These are phyloP conservation scores for Cheilosia urbana DNA, from an alignment of 2,888 invertebrate species.

Conservation along the genomic window DNA sequence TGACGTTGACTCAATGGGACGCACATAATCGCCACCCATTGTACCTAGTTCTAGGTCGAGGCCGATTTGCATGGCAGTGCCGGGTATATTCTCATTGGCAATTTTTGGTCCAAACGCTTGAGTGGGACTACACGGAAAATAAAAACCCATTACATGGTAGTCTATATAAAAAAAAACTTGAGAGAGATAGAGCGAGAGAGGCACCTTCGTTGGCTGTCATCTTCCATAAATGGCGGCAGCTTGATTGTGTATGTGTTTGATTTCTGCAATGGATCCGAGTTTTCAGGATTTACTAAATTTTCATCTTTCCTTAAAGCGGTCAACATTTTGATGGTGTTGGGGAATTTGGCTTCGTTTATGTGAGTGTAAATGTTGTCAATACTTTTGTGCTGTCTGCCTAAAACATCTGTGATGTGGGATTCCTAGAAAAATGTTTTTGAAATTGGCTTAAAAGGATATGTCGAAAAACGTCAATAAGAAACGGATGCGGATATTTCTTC, in stretches of 20 bases:
- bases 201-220: slow-evolving; percentile 80
- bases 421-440: slow-evolving; percentile 24
- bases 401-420: slow-evolving; percentile 25
- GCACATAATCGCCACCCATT: slow-evolving; percentile 69
- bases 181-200: neutral
- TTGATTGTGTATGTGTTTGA: slow-evolving; percentile 77
- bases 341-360: slow-evolving; percentile 43
- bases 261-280: slow-evolving; percentile 71
- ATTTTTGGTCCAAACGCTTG: slow-evolving; percentile 85
- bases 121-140: slow-evolving; percentile 79
- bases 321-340: slow-evolving; percentile 34
- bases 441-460: neutral
- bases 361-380: slow-evolving; percentile 61
- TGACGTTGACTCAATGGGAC: slow-evolving; percentile 78
- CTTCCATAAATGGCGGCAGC: slow-evolving; percentile 81
- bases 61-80: slow-evolving; percentile 82
- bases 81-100: slow-evolving; percentile 82
- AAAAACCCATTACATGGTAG: neutral
- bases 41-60: slow-evolving; percentile 80
- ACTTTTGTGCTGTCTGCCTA: slow-evolving; percentile 42
- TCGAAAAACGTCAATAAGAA: too few species aligned
- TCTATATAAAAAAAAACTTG: neutral
- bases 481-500: too few species aligned
- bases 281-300: slow-evolving; percentile 26
- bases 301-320: neutral